A percentile compares a stretch with the other conserved stretches of the same genome.
Evolutionary conservation across 2,113 vertebrate species (phyloP).

Genomic region (Tragelaphus strepsiceros): DNA sequence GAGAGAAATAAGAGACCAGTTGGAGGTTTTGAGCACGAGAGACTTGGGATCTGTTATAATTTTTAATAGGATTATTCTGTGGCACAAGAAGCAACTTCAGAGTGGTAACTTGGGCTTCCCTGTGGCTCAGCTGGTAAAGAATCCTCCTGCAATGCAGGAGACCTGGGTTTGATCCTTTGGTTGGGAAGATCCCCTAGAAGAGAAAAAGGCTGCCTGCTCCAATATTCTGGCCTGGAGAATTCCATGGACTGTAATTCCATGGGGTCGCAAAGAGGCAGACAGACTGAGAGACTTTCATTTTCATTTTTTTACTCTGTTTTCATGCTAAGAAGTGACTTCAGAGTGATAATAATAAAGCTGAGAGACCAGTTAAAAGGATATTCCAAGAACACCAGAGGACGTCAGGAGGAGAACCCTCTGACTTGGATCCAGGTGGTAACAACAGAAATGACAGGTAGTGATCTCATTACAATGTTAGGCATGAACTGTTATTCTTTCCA

Average conservation of each 20-base stretch:
- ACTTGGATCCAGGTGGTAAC: background rate
- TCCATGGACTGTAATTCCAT: background rate
- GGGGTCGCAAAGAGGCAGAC: background rate
- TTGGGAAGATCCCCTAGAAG: background rate
- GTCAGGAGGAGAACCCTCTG: background rate
- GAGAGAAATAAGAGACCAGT: background rate
- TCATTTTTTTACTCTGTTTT: background rate
- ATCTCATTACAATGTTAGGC: background rate
- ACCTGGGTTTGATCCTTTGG: background rate
- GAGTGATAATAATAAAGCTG: background rate
- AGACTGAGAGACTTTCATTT: background rate
- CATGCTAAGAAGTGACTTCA: background rate
- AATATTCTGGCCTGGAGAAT: background rate
- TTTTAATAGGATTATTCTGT: background rate
- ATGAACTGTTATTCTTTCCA: background rate
- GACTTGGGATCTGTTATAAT: background rate
- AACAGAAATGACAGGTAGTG: background rate
- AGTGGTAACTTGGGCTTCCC: background rate
- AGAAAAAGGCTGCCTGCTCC: background rate
- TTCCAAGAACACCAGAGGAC: background rate
- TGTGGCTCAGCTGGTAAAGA: background rate
- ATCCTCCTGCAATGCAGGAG: background rate
- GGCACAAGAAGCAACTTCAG: background rate
- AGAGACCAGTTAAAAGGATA: background rate
- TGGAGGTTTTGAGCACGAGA: background rate